Conservation (phyloP, 2,113 vertebrate species). For the Mastomys natalensis region DNA sequence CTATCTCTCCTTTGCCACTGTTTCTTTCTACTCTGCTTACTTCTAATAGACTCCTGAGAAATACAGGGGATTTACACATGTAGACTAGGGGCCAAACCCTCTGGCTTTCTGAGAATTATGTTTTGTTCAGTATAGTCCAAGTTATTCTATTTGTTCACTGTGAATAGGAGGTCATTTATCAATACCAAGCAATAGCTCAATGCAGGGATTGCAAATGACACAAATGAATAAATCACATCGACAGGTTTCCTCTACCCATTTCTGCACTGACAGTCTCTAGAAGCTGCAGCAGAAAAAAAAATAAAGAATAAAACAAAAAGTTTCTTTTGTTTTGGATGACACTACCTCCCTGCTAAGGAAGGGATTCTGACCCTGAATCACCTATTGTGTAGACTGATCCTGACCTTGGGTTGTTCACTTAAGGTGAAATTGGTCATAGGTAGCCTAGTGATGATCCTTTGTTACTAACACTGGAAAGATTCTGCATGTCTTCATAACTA, state of each 20-base stretch:
- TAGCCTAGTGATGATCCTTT: constrained; percentile 53
- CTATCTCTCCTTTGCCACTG: not conserved
- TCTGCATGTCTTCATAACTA: constrained; percentile 54
- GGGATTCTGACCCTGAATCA: constrained; percentile 52
- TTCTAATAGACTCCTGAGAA: not conserved
- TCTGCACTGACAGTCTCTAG: not conserved
- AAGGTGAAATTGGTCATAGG: constrained; percentile 70
- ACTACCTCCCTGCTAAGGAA: constrained; percentile 49
- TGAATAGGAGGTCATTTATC: not conserved
- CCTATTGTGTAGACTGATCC: constrained; percentile 60
- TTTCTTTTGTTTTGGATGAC: constrained; percentile 48
- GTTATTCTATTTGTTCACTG: not conserved
- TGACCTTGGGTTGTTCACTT: constrained; percentile 58
- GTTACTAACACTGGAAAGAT: constrained; percentile 50
- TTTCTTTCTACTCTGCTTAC: not conserved
- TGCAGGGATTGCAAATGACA: not conserved
- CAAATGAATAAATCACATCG: not conserved
- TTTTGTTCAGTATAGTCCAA: not conserved
- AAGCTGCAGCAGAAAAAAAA: constrained; percentile 4
- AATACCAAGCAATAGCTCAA: not conserved
- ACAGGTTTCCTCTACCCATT: not conserved
- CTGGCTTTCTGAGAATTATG: not conserved
- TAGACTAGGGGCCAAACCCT: not conserved
- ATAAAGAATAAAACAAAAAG: not conserved
- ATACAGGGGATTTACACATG: not conserved